A percentile compares a stretch with the other conserved stretches of the same genome.
Conservation (phyloP, 1,140 invertebrate genomes). For the Elysia chlorotica region DNA sequence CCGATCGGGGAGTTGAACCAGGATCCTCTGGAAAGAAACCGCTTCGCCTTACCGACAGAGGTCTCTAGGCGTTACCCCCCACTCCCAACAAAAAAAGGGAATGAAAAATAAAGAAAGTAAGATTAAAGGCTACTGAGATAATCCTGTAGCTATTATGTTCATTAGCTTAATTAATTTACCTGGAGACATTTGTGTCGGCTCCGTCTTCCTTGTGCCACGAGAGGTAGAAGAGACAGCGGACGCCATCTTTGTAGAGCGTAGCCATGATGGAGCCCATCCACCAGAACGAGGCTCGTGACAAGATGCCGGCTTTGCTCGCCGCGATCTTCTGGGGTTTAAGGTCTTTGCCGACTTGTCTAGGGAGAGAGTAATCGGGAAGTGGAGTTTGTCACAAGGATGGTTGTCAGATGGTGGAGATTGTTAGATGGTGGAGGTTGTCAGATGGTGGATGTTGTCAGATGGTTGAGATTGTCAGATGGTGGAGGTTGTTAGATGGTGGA, state of each 20-base stretch:
- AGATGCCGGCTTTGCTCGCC: constrained; percentile 64
- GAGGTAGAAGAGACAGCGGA: constrained; percentile 63
- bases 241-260: constrained; percentile 66
- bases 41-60: too few species aligned
- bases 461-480: not conserved
- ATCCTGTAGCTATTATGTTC: too few species aligned
- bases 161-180: too few species aligned
- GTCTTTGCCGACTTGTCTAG: not conserved
- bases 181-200: constrained; percentile 57
- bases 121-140: too few species aligned
- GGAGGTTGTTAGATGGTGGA: not conserved
- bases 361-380: not conserved
- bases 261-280: constrained; percentile 69
- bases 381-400: not conserved
- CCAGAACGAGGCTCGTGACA: constrained; percentile 67
- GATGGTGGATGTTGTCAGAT: not conserved
- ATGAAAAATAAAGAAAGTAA: not conserved
- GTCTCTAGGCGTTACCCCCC: not conserved
- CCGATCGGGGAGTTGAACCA: too few species aligned
- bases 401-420: not conserved
- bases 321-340: constrained; percentile 49
- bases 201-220: constrained; percentile 65
- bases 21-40: too few species aligned
- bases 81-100: not conserved
- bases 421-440: not conserved